Evolutionary conservation across 2,888 invertebrate genomes (phyloP), one percentile per base, ranked within the genome.

Genomic region (Acrobasis suavella): DNA sequence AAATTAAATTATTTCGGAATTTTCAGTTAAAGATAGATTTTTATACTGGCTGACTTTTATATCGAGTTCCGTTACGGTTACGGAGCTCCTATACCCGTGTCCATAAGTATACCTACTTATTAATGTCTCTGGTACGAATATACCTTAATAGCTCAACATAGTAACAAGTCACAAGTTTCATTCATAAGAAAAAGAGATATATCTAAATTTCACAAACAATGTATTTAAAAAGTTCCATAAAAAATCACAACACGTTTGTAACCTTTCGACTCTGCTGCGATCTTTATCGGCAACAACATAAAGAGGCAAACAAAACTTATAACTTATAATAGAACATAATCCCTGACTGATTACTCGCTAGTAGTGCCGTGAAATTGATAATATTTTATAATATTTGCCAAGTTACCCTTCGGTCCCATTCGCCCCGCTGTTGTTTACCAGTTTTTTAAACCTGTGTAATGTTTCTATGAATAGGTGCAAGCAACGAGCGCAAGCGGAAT

Each of bases 321-420:
- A n/a, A n/a, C n/a, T 67, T 64, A 64, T 58, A 65, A 68, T 70
- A 69, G 69, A 66, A 70, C 60, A 61, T 63, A 67, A 69, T 65
- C 67, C 67, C 42, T 50, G 64, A 64, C 66, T 70, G 72, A 66
- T 64, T 63, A 65, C 64, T 64, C 73, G 75, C 77, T 79, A 82
- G 77, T 71, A 76, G 78, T 69, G 73, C 73, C 85, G 81, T 86
- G 81, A 83, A 89, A 89, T 89, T 86, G 85, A 83, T 85, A 84
- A 85, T 88, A 83, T 83, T 87, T 82, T 81, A 83, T 82, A 81
- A 80, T 87, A 87, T 89, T 89, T 87, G 85, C 78, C 69, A 70
- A 80, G 80, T 81, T 75, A 68, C 77, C 80, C 82, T 82, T 73
- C 67, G 80, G 80, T 32, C 81, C 76, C 73, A 72, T 82, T 80